Evolutionary conservation across 2,113 vertebrate genomes (phyloP).

Genomic region (Hemiscyllium ocellatum): DNA sequence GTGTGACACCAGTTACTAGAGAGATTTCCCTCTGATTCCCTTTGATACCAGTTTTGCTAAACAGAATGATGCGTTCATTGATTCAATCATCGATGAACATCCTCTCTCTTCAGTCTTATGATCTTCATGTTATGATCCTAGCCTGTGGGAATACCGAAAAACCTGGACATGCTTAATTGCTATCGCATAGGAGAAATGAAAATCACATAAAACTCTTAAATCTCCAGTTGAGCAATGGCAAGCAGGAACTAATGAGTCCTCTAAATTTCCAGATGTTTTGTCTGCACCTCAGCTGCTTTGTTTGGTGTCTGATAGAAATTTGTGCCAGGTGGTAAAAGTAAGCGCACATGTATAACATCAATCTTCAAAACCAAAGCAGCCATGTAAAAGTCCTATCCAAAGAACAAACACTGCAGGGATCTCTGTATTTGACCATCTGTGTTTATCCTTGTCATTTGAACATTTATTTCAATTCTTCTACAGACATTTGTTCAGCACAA

Average conservation of each 20-base stretch:
- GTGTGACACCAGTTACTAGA: too few species aligned
- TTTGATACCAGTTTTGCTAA: too few species aligned
- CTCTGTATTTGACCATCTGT: neutral
- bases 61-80: too few species aligned
- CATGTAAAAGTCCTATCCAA: neutral
- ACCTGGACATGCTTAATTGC: neutral
- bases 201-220: neutral
- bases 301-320: neutral
- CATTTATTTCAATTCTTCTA: neutral
- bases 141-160: too few species aligned
- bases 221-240: neutral
- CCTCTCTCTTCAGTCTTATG: too few species aligned
- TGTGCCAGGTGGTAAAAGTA: neutral
- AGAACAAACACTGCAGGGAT: neutral
- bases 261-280: neutral
- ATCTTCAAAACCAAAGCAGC: neutral
- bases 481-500: neutral
- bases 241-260: neutral
- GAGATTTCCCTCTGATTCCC: too few species aligned
- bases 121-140: too few species aligned
- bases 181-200: neutral
- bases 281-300: neutral
- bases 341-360: neutral
- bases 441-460: neutral
- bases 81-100: too few species aligned